Conservation (phyloP, 2,797 vertebrate species). For the Megalops cyprinoides region DNA sequence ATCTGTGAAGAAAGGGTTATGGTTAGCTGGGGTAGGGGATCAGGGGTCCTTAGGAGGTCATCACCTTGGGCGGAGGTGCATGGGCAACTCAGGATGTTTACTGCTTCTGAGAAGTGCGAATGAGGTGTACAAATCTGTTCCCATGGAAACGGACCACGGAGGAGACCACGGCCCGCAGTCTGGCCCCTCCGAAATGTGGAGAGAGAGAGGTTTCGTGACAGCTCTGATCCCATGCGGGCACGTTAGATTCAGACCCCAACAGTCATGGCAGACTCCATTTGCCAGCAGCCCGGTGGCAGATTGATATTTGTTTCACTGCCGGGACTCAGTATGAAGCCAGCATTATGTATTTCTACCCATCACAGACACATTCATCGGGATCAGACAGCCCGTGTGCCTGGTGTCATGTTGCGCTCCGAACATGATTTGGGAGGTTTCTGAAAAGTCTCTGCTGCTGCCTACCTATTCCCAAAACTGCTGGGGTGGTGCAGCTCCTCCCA, state of each 20-base stretch:
- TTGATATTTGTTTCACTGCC: constrained; percentile 8
- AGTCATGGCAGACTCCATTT: not conserved
- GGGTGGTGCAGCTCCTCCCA: too few relatives aligned
- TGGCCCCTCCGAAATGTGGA: not conserved
- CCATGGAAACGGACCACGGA: not conserved
- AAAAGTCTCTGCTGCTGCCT: too few relatives aligned
- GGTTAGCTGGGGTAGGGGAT: too few relatives aligned
- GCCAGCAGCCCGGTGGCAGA: not conserved
- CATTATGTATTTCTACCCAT: not conserved
- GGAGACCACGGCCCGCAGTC: not conserved
- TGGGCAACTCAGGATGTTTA: too few relatives aligned
- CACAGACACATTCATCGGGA: not conserved
- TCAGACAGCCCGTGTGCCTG: not conserved
- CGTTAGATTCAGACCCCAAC: not conserved
- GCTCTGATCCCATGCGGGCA: not conserved
- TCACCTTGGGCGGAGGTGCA: too few relatives aligned
- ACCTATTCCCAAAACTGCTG: too few relatives aligned
- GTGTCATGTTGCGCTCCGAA: not conserved
- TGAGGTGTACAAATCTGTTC: too few relatives aligned
- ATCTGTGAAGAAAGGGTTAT: too few relatives aligned
- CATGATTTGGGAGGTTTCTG: not conserved
- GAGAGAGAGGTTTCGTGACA: not conserved
- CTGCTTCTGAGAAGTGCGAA: too few relatives aligned
- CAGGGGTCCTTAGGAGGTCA: too few relatives aligned
- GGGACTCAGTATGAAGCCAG: not conserved